Evolutionary conservation across 2,113 vertebrate species (phyloP).

Genomic region (Sardina pilchardus): DNA sequence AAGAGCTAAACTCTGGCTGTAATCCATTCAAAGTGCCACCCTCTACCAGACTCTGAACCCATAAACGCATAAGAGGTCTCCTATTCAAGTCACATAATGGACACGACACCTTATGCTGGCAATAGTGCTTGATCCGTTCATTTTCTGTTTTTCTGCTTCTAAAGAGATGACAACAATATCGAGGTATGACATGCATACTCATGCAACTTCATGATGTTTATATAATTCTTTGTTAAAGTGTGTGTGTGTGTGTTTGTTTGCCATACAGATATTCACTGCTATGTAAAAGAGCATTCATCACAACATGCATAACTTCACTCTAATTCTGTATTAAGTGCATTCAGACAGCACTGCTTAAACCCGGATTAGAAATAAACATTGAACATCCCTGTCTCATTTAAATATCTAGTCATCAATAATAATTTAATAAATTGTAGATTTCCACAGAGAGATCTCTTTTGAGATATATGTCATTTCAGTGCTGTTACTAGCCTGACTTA

Average conservation of each 20-base stretch:
- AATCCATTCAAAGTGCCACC: constrained; percentile 18
- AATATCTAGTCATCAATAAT: background rate
- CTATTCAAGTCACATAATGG: background rate
- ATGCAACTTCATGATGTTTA: background rate
- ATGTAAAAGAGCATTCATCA: background rate
- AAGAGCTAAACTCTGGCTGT: constrained; percentile 35
- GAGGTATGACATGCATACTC: background rate
- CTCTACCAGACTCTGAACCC: background rate
- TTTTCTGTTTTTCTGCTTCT: background rate
- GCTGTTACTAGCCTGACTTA: background rate
- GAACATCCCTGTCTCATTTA: background rate
- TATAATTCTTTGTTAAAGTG: background rate
- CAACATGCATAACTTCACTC: background rate
- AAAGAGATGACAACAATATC: background rate
- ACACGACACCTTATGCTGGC: background rate
- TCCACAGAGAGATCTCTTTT: background rate
- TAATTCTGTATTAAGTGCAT: background rate
- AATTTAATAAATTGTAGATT: background rate
- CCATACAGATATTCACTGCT: background rate
- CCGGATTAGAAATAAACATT: background rate
- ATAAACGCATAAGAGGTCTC: background rate
- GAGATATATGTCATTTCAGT: background rate
- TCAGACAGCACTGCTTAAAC: background rate
- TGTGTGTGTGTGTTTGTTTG: background rate
- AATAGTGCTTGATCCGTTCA: background rate